Conservation (phyloP, 1,140 invertebrate species). For the Holcopasites calliopsidis region DNA sequence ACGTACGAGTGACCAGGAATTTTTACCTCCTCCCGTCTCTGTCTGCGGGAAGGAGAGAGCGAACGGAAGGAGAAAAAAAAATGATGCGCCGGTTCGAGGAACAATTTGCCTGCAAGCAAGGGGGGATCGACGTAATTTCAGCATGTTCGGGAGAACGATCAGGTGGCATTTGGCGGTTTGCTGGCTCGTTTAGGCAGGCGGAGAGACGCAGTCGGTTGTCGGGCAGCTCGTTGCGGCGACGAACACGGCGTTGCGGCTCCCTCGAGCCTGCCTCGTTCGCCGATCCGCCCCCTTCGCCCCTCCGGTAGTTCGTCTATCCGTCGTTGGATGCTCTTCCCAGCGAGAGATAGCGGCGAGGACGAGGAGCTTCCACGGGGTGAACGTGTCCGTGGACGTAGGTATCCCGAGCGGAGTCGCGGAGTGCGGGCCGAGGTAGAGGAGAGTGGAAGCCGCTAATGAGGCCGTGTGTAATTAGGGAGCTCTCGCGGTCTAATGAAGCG, state of each 20-base stretch:
- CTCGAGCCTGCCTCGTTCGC: constrained; percentile 50
- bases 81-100: not conserved
- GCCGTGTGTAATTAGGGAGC: constrained; percentile 80
- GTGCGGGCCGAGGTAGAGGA: constrained; percentile 33
- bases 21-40: no score
- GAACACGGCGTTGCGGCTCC: constrained; percentile 68
- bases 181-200: constrained; percentile 57
- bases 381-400: constrained; percentile 55
- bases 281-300: constrained; percentile 32
- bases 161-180: constrained; percentile 65
- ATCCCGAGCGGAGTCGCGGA: constrained; percentile 39
- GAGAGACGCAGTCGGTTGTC: constrained; percentile 57
- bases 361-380: constrained; percentile 51
- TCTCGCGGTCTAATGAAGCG: constrained; percentile 80
- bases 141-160: constrained; percentile 53
- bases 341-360: constrained; percentile 53
- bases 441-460: constrained; percentile 78
- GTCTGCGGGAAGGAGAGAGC: not conserved
- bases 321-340: not conserved
- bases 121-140: constrained; percentile 41
- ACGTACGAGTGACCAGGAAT: no score
- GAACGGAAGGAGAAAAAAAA: not conserved
- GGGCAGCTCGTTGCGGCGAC: constrained; percentile 65
- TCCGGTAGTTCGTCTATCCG: constrained; percentile 26
- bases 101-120: not conserved